Evolutionary conservation across 1,140 invertebrate genomes (phyloP), one percentile per base, ranked within the genome.

Genomic region (Diuraphis noxia): DNA sequence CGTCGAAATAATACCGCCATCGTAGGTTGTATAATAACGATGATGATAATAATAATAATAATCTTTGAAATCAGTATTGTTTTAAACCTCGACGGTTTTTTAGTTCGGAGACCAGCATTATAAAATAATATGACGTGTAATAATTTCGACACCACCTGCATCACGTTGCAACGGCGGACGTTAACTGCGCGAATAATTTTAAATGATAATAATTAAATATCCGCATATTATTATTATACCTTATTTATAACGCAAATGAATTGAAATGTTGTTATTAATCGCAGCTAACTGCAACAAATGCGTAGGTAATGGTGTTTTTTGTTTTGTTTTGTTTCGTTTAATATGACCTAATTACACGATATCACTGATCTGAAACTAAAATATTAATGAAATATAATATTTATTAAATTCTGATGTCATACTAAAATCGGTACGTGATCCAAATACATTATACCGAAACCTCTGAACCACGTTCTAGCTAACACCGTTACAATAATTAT

Each of bases 11-110:
- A 81, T 81, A 79, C 38, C 43, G 43, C 43, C 43, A 17, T 17
- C 34, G 77, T 79, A 72, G 88, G 88, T 89, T 79, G 56, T 72
- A 89, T 89, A 89, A 89, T 36, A 34, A 86, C 23, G n/a, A 85
- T 7, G 36, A 36, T 34, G 77, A 81, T 36, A 36, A 43, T n/a
- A n/a, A 56, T 36, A 23, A 34, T 56, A 43, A 72, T 88, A 72
- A 90, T 90, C 88, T 79, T 77, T 79, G 41, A 90, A 49, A 91
- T 91, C 89, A 40, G 72, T 82, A 82, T 91, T 91, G 72, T 91
- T 82, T 91, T 40, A 82, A 52, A 91, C 21, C 43, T n/a, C 34
- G 72, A 40, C 36, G 86, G 84, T 63, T 63, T 52, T 88, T 34
- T 25, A 25, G n/a, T 13, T 56, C 23, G 3, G 17, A 36, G 8